A percentile compares a stretch with the other conserved stretches of the same genome.
Conservation (phyloP, 2,888 invertebrate species). For the Salticus scenicus region DNA sequence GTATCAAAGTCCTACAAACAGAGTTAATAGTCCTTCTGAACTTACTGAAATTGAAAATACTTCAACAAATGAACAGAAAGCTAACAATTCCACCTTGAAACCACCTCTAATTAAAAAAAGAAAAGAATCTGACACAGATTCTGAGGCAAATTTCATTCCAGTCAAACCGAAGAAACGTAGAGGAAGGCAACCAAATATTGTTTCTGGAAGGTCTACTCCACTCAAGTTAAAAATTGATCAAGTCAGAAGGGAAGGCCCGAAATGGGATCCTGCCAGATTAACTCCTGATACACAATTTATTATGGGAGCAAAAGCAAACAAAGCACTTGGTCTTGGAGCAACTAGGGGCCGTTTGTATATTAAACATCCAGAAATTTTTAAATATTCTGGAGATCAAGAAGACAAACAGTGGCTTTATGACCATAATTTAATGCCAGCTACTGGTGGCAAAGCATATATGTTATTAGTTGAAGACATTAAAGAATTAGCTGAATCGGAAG, state of each 20-base stretch:
- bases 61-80: slow-evolving; percentile 47
- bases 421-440: slow-evolving; percentile 85
- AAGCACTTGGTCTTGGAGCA: slow-evolving; percentile 84
- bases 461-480: slow-evolving; percentile 86
- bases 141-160: slow-evolving; percentile 74
- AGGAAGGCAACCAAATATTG: slow-evolving; percentile 79
- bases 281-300: slow-evolving; percentile 85
- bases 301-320: slow-evolving; percentile 81
- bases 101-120: slow-evolving; percentile 81
- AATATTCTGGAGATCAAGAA: slow-evolving; percentile 85
- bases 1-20: slow-evolving; percentile 77
- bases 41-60: slow-evolving; percentile 70
- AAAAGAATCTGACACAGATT: slow-evolving; percentile 78
- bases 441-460: slow-evolving; percentile 86
- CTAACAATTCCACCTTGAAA: slow-evolving; percentile 73
- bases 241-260: slow-evolving; percentile 76
- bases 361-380: slow-evolving; percentile 84
- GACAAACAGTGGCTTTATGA: slow-evolving; percentile 88
- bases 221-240: slow-evolving; percentile 74
- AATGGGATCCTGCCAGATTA: slow-evolving; percentile 85
- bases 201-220: slow-evolving; percentile 73
- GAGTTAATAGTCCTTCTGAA: slow-evolving; percentile 71
- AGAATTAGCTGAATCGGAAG: slow-evolving; percentile 84
- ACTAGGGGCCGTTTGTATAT: slow-evolving; percentile 85
- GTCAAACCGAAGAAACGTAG: slow-evolving; percentile 77